Evolutionary conservation across 2,797 vertebrate genomes (phyloP), one percentile per base, ranked within the genome.

Genomic region (Dromococcyx pavoninus): DNA sequence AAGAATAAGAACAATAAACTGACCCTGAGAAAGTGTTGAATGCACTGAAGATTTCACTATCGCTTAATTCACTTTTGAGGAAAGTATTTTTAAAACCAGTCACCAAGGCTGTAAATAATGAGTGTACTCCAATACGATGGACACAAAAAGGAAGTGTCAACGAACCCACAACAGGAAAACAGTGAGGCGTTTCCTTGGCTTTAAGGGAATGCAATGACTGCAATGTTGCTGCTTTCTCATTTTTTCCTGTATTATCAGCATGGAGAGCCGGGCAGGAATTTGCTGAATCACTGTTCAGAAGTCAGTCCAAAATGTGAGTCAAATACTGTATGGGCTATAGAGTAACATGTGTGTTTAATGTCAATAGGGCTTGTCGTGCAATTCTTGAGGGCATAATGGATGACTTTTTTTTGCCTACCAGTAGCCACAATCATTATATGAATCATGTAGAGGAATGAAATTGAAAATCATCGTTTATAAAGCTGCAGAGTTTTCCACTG

Each of bases 221-320:
- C 83, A 88, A 86, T 91, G 56, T 81, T 89, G 27, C 32, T 91
- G 54, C 62, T 86, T 93, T 94, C 73, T 89, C 90, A 86, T 91
- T 89, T 91, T 90, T 82, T 50, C 89, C 61, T 74, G 11, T 92
- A 56, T 57, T 89, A 91, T 90, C 92, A 87, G 22, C 67, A 70
- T 44, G 65, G 94, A 94, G 94, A 86, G 53, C 67, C 74, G 82
- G 91, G 43, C 71, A 93, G 77, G 77, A 51, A 88, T 80, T n/a
- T 54, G 72, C 67, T 91, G 92, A 95, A 87, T 96, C 71, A 91
- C 74, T 32, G 48, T 83, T 94, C 53, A 84, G 91, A 95, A 95
- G 78, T 74, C 89, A 82, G 77, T 82, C 89, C 89, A 76, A 85
- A 94, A 87, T 87, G 37, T 90, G 87, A 87, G 72, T 89, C 61